Conservation (phyloP, 2,113 vertebrate species). For the Psilopsiagon aymara region DNA sequence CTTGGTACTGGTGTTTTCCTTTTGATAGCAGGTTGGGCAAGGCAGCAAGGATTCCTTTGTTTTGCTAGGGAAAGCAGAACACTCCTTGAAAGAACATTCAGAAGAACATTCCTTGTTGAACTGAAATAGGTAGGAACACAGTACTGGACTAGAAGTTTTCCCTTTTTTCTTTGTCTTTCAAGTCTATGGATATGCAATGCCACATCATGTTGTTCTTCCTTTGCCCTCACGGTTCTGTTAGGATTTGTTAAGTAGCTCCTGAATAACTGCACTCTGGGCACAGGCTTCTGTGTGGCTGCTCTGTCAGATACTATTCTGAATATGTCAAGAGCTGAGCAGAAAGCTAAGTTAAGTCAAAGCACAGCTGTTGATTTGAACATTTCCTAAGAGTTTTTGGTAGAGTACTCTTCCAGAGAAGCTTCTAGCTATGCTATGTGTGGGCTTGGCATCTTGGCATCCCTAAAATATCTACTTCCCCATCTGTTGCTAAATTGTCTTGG, state of each 20-base stretch:
- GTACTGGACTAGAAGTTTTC: neutral
- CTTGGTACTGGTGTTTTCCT: neutral
- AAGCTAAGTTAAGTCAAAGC: neutral
- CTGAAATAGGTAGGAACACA: neutral
- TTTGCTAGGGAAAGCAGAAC: neutral
- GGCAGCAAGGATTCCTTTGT: neutral
- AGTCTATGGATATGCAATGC: neutral
- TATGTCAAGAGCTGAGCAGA: neutral
- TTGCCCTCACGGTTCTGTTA: neutral
- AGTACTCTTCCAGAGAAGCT: neutral
- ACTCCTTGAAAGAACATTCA: neutral
- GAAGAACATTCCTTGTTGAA: neutral
- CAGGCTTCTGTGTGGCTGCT: neutral
- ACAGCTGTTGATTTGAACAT: neutral
- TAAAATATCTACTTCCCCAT: neutral
- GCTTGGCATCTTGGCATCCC: neutral
- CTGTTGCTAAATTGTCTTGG: neutral
- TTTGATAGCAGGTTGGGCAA: neutral
- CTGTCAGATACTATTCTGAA: neutral
- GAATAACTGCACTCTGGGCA: neutral
- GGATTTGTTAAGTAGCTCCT: neutral
- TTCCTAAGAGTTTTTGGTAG: neutral
- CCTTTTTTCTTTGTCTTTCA: neutral
- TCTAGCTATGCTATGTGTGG: neutral
- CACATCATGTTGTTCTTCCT: neutral